These are phyloP conservation scores for Drymodes brunneopygia DNA, from an alignment of 2,113 vertebrate genomes.

Conservation along the genomic window DNA sequence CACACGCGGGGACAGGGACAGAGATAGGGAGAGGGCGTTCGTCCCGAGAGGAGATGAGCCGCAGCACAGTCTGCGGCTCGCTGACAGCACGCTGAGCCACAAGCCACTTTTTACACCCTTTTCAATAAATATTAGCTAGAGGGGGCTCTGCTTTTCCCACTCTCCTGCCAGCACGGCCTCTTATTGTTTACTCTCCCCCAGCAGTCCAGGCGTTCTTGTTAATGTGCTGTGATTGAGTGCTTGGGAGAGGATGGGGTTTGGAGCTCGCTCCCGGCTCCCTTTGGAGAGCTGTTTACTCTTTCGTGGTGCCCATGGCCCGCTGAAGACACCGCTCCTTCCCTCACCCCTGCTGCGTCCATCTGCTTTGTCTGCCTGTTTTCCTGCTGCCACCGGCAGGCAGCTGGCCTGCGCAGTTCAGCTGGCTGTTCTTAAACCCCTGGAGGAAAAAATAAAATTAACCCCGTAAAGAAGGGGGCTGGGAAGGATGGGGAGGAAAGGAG, in stretches of 20 bases:
- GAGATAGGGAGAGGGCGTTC: neutral
- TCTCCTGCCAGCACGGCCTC: constrained; percentile 36
- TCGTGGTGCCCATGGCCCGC: constrained; percentile 42
- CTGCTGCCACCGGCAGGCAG: constrained; percentile 67
- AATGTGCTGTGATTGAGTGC: constrained; percentile 61
- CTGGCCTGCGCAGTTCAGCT: constrained; percentile 56
- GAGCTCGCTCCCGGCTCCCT: constrained; percentile 54
- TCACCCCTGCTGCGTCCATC: constrained; percentile 70
- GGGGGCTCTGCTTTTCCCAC: constrained; percentile 33
- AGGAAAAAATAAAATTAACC: constrained; percentile 63
- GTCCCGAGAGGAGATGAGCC: neutral
- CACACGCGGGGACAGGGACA: rapidly evolving
- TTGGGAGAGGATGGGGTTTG: constrained; percentile 19
- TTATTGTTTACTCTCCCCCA: constrained; percentile 51
- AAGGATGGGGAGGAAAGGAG: neutral
- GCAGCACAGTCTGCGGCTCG: neutral
- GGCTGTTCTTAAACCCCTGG: constrained; percentile 46
- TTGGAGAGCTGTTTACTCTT: constrained; percentile 66
- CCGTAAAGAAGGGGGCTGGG: constrained; percentile 18
- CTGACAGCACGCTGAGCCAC: neutral
- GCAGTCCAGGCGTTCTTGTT: constrained; percentile 43
- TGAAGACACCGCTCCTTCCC: constrained; percentile 57
- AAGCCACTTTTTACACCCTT: constrained; percentile 35
- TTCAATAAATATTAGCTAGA: constrained; percentile 49
- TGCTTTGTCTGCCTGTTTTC: constrained; percentile 66